Base-by-base conservation (phyloP, 2,113 vertebrate genomes). In the Daphoenositta chrysoptera region DNA sequence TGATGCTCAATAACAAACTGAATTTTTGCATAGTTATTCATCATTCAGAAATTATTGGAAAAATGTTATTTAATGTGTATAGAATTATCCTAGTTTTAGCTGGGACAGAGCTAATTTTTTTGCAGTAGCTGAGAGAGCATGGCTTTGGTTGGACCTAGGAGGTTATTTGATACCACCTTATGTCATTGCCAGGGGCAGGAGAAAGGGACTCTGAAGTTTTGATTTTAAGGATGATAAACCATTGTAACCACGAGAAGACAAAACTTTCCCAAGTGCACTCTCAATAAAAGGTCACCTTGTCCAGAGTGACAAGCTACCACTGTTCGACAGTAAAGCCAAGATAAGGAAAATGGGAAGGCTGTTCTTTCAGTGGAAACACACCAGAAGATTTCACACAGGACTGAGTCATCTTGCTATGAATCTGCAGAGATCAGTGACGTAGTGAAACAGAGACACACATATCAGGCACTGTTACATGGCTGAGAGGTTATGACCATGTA, bases 301-400 rank as follows among this genome's bases (percentile, higher is more conserved):
- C 27, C 58, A 39, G 27, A 28, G 33, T 45, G 35, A 58, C 30
- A 77, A 45, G n/a, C 14, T 84, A 33, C 27, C 37, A 92, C 0
- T 0, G 7, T 42, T 88, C 0, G 0, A 56, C 10, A 69, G 21
- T 20, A 75, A 73, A 77, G 40, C 1, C 1, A 48, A 78, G 31
- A 40, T 30, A 66, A 63, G 33, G 33, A 81, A 83, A 85, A 63
- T 63, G 39, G 68, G 65, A 63, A 75, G 31, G 26, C 16, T 37
- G 28, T 53, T 78, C n/a, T 42, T 70, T 40, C 54, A 61, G 33
- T 58, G 65, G 56, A 92, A 94, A 90, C 19, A 70, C 3, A 7
- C 14, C 21, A 61, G 45, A 82, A 73, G 51, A 48, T 66, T 66
- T 75, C 70, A 50, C 57, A 60, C 50, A 70, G 50, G 40, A 54